Base-by-base conservation (phyloP, 2,888 invertebrate genomes). In the Rhagonycha lutea region DNA sequence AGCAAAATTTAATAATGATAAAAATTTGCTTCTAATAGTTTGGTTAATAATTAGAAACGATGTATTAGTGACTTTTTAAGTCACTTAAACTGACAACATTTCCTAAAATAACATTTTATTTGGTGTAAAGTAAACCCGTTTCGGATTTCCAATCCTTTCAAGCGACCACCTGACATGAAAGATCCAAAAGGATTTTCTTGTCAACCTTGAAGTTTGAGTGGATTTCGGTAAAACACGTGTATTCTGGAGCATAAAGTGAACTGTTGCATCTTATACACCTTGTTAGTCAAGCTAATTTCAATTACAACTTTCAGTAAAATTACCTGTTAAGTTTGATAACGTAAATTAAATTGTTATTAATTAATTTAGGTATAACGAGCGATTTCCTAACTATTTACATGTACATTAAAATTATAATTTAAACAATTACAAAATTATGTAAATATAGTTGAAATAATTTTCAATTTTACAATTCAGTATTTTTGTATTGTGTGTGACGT, bases 201-300 rank as follows among this genome's bases (percentile, higher is more conserved):
- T 83, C 83, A 81, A 79, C 77, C 75, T 74, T 78, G 80, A 82
- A 83, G 81, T 83, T 82, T 83, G 81, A 82, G 83, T 81, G 82
- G 81, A 81, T 82, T 81, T 80, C 74, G 77, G 78, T 74, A 74
- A 79, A 79, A 81, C 81, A 81, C 81, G 80, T 78, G 78, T 78
- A 79, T 78, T 77, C 79, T 70, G 70, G 62, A 69, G 78, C 78
- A 74, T 74, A 72, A 74, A 71, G 23, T 71, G 68, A 74, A 72
- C 74, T 77, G 73, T 79, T 76, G 76, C 77, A 75, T 78, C 77
- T 74, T 75, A 61, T 73, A 72, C 75, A 75, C 72, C 69, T 71
- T 67, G 70, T 69, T 28, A 62, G 10, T 62, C 70, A 74, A 72
- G 74, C 69, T 71, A 70, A 74, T 69, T 69, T 72, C 47, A 29